These are phyloP conservation scores for Tangachromis dhanisi DNA, from an alignment of 2,113 vertebrate genomes.

Conservation along the genomic window DNA sequence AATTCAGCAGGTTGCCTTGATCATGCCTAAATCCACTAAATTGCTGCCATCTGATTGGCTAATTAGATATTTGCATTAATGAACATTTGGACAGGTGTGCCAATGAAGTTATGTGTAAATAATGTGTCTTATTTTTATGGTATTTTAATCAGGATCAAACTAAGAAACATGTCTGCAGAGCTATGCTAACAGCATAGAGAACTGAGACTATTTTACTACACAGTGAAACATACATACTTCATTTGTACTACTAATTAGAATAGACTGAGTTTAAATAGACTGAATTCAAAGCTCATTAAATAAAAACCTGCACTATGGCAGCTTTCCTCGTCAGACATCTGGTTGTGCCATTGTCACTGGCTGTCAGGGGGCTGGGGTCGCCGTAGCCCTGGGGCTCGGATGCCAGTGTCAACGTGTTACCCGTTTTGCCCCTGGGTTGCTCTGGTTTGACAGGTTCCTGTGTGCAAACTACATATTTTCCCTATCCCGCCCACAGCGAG, in stretches of 20 bases:
- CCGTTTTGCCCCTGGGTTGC: background rate
- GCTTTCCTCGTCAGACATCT: background rate
- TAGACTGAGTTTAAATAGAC: background rate
- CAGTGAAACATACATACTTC: background rate
- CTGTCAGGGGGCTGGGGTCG: constrained; percentile 15
- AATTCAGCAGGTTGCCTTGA: background rate
- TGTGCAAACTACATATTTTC: constrained; percentile 32
- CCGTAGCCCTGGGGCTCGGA: background rate
- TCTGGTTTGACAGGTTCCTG: constrained; percentile 11
- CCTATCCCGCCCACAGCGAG: constrained; percentile 8
- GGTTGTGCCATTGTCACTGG: background rate
- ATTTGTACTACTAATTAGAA: background rate
- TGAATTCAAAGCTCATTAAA: background rate
- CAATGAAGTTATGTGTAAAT: background rate
- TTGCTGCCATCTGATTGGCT: background rate
- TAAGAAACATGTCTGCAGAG: fast-evolving
- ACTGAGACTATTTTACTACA: background rate
- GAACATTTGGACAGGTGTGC: background rate
- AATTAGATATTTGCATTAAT: background rate
- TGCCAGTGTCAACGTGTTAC: constrained; percentile 12
- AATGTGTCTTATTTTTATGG: background rate
- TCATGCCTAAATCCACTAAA: background rate
- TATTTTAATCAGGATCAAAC: background rate
- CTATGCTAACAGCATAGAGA: fast-evolving
- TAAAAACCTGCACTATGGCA: background rate